phyloP scores from a whole-genome alignment of 2,888 invertebrate species.

The Chrysolina oricalcia region DNA sequence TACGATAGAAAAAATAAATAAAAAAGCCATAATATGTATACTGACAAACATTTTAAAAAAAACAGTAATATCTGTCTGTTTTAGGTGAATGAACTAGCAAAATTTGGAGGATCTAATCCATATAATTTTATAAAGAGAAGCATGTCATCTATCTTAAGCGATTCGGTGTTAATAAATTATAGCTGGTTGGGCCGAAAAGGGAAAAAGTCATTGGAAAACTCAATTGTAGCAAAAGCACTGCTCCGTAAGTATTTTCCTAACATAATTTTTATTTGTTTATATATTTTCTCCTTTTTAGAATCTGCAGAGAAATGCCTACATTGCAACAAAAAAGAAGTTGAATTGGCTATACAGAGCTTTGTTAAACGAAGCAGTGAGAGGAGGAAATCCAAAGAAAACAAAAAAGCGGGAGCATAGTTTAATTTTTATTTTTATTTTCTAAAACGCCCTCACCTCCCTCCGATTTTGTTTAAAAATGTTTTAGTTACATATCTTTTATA shows the following conservation, averaged over 20 bases:
- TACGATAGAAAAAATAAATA: not conserved
- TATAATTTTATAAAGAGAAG: not conserved
- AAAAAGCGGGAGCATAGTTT: too few relatives aligned
- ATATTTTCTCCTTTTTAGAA: not conserved
- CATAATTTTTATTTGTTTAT: not conserved
- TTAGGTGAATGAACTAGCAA: not conserved
- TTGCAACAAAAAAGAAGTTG: not conserved
- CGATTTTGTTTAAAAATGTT: too few relatives aligned
- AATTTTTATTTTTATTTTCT: too few relatives aligned
- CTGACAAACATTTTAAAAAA: not conserved
- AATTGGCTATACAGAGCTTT: too few relatives aligned
- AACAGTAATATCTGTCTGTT: not conserved
- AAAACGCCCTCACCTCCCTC: too few relatives aligned
- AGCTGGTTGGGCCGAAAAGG: not conserved
- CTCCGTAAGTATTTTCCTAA: not conserved
- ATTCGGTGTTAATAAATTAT: not conserved
- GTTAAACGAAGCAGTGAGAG: too few relatives aligned
- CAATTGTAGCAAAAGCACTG: constrained; percentile 1
- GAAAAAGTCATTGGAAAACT: not conserved
- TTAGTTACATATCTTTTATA: too few relatives aligned
- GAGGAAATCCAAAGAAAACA: too few relatives aligned
- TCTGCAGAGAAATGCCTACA: not conserved
- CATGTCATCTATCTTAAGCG: not conserved
- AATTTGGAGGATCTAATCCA: not conserved
- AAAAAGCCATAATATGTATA: too few relatives aligned